phyloP scores from a whole-genome alignment of 23 tunicate genomes.

The Halocynthia aurantium region DNA sequence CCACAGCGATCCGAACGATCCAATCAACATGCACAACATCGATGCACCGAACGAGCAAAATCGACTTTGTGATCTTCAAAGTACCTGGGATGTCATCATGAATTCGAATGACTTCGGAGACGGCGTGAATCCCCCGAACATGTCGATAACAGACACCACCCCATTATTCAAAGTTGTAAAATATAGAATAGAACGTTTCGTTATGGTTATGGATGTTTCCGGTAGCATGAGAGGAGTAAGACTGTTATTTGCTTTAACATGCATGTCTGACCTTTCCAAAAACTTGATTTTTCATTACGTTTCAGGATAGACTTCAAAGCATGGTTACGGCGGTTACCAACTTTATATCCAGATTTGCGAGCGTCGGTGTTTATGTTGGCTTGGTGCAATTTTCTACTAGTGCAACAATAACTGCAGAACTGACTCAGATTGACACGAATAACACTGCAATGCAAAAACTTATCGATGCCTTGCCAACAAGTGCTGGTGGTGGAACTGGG shows the following conservation, averaged over 20 bases:
- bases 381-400: slow-evolving; percentile 35
- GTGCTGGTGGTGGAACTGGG: slow-evolving; percentile 44
- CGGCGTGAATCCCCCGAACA: slow-evolving; percentile 15
- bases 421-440: slow-evolving; percentile 7
- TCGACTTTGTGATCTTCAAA: slow-evolving; percentile 37
- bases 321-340: slow-evolving; percentile 38
- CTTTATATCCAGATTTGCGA: slow-evolving; percentile 28
- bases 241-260: neutral
- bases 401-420: slow-evolving; percentile 4
- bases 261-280: no score
- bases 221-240: slow-evolving; percentile 70
- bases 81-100: slow-evolving; percentile 53
- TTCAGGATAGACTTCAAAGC: slow-evolving; percentile 27
- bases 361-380: slow-evolving; percentile 29
- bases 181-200: slow-evolving; percentile 21
- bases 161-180: slow-evolving; percentile 34
- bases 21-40: slow-evolving; percentile 38
- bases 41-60: slow-evolving; percentile 56
- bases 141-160: slow-evolving; percentile 11
- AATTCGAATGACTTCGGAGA: slow-evolving; percentile 32
- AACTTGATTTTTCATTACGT: neutral
- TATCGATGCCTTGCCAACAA: slow-evolving; percentile 14
- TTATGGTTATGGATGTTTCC: slow-evolving; percentile 53
- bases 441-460: slow-evolving; percentile 17
- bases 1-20: slow-evolving; percentile 34